Evolutionary conservation across 2,888 invertebrate species (phyloP).

Genomic region (Ichneumon xanthorius): DNA sequence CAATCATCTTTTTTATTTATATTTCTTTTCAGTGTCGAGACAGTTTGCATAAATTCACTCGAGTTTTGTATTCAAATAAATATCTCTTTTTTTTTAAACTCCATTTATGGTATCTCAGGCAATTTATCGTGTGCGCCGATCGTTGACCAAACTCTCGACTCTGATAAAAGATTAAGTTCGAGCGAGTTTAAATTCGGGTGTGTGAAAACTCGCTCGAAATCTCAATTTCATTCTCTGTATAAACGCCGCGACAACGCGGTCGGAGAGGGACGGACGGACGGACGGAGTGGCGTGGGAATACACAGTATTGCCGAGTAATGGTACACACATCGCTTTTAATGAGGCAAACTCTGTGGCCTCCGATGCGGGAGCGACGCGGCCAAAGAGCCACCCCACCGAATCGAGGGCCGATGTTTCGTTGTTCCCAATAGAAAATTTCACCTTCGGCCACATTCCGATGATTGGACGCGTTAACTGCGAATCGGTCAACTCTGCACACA

Average conservation of each 20-base stretch:
- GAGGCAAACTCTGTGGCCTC: constrained; percentile 63
- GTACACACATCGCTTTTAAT: constrained; percentile 62
- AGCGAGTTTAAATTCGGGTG: too few relatives aligned
- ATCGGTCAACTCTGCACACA: constrained; percentile 58
- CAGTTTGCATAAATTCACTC: background rate
- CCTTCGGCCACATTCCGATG: constrained; percentile 54
- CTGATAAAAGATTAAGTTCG: too few relatives aligned
- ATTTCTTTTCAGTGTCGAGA: background rate
- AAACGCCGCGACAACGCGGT: background rate
- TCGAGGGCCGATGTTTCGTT: constrained; percentile 50
- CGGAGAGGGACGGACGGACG: background rate
- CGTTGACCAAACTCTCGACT: background rate
- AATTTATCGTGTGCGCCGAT: background rate
- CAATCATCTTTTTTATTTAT: background rate
- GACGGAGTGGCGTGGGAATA: constrained; percentile 16
- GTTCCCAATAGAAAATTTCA: constrained; percentile 63
- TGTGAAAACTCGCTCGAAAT: constrained; percentile 30
- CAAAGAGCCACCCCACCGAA: constrained; percentile 40
- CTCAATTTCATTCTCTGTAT: constrained; percentile 13
- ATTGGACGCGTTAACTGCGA: constrained; percentile 66
- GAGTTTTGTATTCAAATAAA: too few relatives aligned
- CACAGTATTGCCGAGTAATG: constrained; percentile 37
- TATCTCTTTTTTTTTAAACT: too few relatives aligned
- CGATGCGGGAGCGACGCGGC: constrained; percentile 22
- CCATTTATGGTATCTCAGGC: background rate